These are phyloP conservation scores for Diadema setosum DNA, from an alignment of 35 echinoderm and acorn worm genomes.

Conservation along the genomic window DNA sequence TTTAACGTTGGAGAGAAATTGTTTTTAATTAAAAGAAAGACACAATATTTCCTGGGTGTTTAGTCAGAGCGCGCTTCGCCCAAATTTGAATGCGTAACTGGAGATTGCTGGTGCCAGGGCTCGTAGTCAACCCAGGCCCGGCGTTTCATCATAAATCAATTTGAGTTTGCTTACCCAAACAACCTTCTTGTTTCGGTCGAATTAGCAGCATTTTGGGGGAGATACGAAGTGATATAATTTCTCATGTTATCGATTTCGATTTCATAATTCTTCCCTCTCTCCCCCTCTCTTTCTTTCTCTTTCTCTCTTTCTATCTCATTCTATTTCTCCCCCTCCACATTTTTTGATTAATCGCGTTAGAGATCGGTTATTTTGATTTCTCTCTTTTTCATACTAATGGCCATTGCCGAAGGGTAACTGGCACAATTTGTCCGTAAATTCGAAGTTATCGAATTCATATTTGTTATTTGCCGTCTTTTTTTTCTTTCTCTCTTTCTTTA, in stretches of 20 bases:
- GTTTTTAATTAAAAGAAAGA: constrained; percentile 7
- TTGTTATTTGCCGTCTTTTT: too few relatives aligned
- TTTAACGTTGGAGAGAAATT: too few relatives aligned
- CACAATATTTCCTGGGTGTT: neutral
- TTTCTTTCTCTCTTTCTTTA: too few relatives aligned
- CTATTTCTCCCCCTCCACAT: too few relatives aligned
- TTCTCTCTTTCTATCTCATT: neutral
- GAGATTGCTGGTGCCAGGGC: neutral
- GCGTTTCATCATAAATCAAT: neutral
- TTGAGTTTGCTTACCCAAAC: neutral
- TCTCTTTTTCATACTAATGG: too few relatives aligned
- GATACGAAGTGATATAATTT: constrained; percentile 3
- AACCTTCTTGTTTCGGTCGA: neutral
- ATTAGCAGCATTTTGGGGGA: neutral
- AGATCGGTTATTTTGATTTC: too few relatives aligned
- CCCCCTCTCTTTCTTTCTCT: neutral
- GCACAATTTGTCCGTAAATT: too few relatives aligned
- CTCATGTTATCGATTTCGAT: neutral
- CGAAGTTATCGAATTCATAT: too few relatives aligned
- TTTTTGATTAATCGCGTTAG: too few relatives aligned
- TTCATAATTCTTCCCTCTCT: too few relatives aligned
- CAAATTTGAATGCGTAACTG: neutral
- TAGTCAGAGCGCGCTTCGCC: neutral
- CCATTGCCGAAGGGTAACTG: too few relatives aligned
- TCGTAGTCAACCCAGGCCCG: neutral